Conservation (phyloP, 2,888 invertebrate species). For the Fabriciana adippe region DNA sequence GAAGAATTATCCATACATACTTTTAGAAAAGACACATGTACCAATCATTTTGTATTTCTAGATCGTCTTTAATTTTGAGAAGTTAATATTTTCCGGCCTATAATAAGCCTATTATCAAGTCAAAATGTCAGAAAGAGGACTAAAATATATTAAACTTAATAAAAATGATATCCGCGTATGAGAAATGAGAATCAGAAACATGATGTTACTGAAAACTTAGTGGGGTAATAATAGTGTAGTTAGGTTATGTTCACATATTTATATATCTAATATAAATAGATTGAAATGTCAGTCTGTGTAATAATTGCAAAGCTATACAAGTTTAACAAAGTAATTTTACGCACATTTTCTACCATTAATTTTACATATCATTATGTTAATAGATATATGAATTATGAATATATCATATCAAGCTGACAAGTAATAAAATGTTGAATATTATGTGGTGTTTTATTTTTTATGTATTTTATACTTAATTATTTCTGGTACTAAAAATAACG, state of each 20-base stretch:
- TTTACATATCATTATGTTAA: slow-evolving; percentile 25
- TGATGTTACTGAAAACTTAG: too few species aligned
- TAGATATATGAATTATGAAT: background rate
- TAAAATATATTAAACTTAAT: too few species aligned
- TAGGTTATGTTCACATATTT: background rate
- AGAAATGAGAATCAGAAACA: too few species aligned
- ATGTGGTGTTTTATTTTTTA: slow-evolving; percentile 16
- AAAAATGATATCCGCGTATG: too few species aligned
- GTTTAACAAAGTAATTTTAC: background rate
- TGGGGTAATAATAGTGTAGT: background rate
- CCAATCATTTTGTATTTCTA: too few species aligned
- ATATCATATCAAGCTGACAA: slow-evolving; percentile 23
- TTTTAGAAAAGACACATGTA: too few species aligned
- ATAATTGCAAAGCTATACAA: background rate
- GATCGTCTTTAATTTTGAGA: too few species aligned
- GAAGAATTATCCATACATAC: too few species aligned
- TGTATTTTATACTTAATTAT: background rate
- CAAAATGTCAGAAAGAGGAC: too few species aligned
- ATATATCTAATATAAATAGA: background rate
- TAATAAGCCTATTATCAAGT: too few species aligned
- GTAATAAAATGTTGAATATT: slow-evolving; percentile 36
- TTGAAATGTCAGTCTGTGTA: background rate
- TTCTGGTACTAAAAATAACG: background rate
- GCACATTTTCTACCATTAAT: slow-evolving; percentile 9
- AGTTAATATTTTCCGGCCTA: too few species aligned